Percentiles rank a stretch among this genome's conserved stretches.
Conservation (phyloP, 2,797 vertebrate species). For the Micromesistius poutassou region DNA sequence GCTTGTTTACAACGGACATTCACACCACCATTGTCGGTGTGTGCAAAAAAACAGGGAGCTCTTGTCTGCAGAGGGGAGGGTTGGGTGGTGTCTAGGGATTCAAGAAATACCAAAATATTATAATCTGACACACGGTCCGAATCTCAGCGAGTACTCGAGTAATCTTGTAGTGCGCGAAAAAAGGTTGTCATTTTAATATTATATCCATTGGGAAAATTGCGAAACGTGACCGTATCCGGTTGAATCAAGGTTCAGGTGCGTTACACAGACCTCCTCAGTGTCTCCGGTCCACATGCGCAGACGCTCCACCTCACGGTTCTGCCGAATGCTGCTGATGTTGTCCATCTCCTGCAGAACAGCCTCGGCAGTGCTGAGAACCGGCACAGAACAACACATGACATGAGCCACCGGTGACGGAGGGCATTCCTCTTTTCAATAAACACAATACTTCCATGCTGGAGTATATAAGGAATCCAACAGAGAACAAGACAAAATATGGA, state of each 20-base stretch:
- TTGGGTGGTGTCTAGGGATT: too few species aligned
- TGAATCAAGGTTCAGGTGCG: too few species aligned
- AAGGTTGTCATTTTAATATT: too few species aligned
- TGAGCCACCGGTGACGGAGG: background rate
- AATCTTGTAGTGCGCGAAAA: too few species aligned
- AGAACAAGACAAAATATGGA: background rate
- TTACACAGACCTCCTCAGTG: slow-evolving; percentile 87
- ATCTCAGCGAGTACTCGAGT: too few species aligned
- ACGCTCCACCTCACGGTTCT: slow-evolving; percentile 93
- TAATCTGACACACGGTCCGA: too few species aligned
- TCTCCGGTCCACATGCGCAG: slow-evolving; percentile 97
- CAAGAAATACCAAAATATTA: too few species aligned
- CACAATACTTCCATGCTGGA: background rate
- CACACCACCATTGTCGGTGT: background rate
- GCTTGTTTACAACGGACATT: background rate
- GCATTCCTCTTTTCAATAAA: background rate
- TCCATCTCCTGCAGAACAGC: slow-evolving; percentile 99
- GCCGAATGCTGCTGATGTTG: slow-evolving; percentile 95
- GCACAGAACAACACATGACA: background rate
- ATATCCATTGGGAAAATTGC: too few species aligned
- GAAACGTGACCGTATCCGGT: too few species aligned
- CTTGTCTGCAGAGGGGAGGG: too few species aligned
- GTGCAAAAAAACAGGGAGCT: too few species aligned
- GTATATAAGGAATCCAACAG: background rate
- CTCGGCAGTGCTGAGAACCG: slow-evolving; percentile 85